Evolutionary conservation across 2,888 invertebrate species (phyloP), one percentile per base, ranked within the genome.

Genomic region (Dione juno): DNA sequence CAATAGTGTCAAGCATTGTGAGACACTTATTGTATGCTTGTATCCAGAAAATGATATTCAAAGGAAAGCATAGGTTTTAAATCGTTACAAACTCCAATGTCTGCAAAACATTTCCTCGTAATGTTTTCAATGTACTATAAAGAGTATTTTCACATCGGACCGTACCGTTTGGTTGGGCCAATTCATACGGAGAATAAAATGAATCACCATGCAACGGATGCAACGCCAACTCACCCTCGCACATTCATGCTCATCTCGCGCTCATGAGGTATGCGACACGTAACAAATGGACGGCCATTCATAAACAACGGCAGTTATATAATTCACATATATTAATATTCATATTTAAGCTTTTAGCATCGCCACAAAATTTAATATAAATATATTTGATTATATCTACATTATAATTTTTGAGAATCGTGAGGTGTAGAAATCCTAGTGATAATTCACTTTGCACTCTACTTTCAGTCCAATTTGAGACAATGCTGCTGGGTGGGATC

Each of bases 31-130:
- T 61, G 45, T 45, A 19, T 50, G 63, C 83, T 85, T 81, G 87
- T 88, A 88, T 88, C 85, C 86, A 87, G 88, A 87, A 82, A 85
- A 82, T 83, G 79, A 79, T 83, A 87, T 88, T 85, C 88, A 85
- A 88, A 86, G 86, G 80, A 79, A 77, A 59, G 76, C 40, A 64
- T 50, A 52, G 40, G 52, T 19, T 74, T 74, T 54, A 37, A 67
- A 65, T 74, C 66, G 58, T 40, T 37, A 69, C 57, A 41, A 67
- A 19, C 14, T 48, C 54, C 21, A 66, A 53, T 67, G 66, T 64
- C 66, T 54, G 63, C 50, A 64, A 58, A 52, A 61, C 66, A 67
- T 71, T 70, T 74, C 74, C 69, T 67, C 57, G 73, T 70, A 58
- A 63, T 71, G 72, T 72, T 72, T 73, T 71, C 59, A 66, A 65